Evolutionary conservation across 2,113 vertebrate species (phyloP).

Genomic region (Cynopterus brachyotis): DNA sequence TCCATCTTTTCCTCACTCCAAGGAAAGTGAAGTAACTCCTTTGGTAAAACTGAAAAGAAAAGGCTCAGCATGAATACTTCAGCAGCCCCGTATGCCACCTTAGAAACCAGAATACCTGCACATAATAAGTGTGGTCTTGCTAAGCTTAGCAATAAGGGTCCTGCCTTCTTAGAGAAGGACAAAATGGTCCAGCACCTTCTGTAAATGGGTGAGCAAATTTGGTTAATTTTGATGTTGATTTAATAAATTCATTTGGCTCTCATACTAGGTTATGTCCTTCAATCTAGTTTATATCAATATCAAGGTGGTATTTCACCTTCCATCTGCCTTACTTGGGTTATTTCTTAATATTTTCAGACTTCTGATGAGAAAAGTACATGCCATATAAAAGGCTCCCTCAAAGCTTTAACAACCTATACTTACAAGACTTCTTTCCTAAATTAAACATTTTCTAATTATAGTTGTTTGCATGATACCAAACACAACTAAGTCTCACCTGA

Average conservation of each 20-base stretch:
- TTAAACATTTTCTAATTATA: slow-evolving; percentile 27
- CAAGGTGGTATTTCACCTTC: neutral
- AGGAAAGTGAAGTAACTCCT: neutral
- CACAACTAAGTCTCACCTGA: slow-evolving; percentile 23
- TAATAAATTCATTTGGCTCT: neutral
- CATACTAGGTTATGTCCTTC: neutral
- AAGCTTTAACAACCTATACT: neutral
- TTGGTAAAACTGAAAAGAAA: neutral
- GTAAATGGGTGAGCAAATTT: neutral
- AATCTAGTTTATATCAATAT: neutral
- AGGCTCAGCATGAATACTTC: too few species aligned
- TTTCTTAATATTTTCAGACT: neutral
- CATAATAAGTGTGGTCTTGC: neutral
- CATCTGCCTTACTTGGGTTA: neutral
- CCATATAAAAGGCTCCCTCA: neutral
- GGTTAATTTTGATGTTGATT: neutral
- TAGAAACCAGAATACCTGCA: neutral
- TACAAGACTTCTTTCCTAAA: neutral
- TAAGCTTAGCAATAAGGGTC: neutral
- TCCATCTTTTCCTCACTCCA: neutral
- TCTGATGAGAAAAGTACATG: neutral
- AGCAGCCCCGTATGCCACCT: neutral
- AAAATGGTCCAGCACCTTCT: neutral
- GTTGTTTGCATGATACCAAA: slow-evolving; percentile 23
- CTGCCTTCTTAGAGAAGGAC: neutral